These are phyloP conservation scores for Drosophila suzukii DNA, from an alignment of 1,140 invertebrate genomes.

Conservation along the genomic window DNA sequence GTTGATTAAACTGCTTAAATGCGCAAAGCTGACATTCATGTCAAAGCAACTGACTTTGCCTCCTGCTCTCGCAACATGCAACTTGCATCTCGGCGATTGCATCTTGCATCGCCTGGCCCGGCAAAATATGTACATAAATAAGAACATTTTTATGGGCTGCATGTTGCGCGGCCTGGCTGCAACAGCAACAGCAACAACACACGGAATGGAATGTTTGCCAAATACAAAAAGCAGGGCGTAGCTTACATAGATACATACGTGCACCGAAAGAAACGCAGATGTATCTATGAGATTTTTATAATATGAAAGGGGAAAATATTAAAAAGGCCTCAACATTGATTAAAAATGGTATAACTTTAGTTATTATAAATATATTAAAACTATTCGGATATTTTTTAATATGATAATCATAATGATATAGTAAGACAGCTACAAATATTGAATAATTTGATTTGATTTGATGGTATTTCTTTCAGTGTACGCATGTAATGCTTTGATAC, in stretches of 20 bases:
- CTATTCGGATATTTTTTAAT: too few relatives aligned
- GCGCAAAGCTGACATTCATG: constrained; percentile 81
- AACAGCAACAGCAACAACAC: constrained; percentile 22
- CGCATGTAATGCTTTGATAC: constrained; percentile 33
- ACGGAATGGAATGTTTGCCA: constrained; percentile 71
- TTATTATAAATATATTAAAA: too few relatives aligned
- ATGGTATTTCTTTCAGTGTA: constrained; percentile 6
- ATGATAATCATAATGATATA: too few relatives aligned
- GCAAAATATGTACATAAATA: constrained; percentile 62
- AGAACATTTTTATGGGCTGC: constrained; percentile 63
- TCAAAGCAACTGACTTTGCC: constrained; percentile 69
- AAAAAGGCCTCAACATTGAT: too few relatives aligned
- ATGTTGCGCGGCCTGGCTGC: constrained; percentile 27
- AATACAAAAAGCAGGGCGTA: constrained; percentile 77
- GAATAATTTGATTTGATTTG: too few relatives aligned
- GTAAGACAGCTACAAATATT: too few relatives aligned
- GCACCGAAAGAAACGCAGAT: constrained; percentile 1
- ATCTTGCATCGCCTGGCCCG: constrained; percentile 32
- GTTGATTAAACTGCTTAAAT: constrained; percentile 82
- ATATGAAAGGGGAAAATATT: neutral
- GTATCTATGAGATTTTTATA: neutral
- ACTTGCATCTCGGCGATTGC: neutral
- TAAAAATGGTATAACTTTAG: too few relatives aligned
- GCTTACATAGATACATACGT: constrained; percentile 35
- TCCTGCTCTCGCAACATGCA: neutral